These are phyloP conservation scores for Nerophis ophidion DNA, from an alignment of 2,113 vertebrate species.

Conservation along the genomic window DNA sequence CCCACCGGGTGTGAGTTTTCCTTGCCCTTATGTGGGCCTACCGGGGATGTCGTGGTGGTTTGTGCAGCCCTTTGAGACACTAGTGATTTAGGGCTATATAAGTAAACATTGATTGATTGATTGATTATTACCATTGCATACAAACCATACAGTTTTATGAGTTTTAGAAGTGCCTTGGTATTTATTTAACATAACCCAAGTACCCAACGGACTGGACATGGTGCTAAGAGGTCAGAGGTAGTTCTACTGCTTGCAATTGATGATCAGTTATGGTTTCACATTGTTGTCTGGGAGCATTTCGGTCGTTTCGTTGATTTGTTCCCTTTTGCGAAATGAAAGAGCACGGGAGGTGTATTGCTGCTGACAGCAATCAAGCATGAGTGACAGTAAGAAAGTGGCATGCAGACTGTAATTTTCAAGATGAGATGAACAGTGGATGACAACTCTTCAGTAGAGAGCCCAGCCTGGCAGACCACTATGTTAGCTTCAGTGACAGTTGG, in stretches of 20 bases:
- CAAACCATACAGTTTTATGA: too few relatives aligned
- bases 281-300: neutral
- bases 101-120: too few relatives aligned
- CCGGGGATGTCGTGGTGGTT: too few relatives aligned
- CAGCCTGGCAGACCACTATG: neutral
- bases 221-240: neutral
- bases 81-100: too few relatives aligned
- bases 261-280: neutral
- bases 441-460: neutral
- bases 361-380: neutral
- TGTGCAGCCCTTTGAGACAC: too few relatives aligned
- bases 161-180: too few relatives aligned
- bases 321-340: neutral
- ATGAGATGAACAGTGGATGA: conserved; percentile 1
- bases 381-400: neutral
- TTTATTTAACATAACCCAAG: too few relatives aligned
- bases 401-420: neutral
- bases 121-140: too few relatives aligned
- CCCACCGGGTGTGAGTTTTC: too few relatives aligned
- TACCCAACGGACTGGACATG: too few relatives aligned
- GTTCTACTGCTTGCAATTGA: neutral
- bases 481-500: neutral
- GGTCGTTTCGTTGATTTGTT: neutral
- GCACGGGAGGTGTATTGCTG: neutral
- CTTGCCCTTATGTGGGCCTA: too few relatives aligned